Evolutionary conservation across 2,797 vertebrate genomes (phyloP), one percentile per base, ranked within the genome.

Genomic region (Heteromormyrus szaboi): DNA sequence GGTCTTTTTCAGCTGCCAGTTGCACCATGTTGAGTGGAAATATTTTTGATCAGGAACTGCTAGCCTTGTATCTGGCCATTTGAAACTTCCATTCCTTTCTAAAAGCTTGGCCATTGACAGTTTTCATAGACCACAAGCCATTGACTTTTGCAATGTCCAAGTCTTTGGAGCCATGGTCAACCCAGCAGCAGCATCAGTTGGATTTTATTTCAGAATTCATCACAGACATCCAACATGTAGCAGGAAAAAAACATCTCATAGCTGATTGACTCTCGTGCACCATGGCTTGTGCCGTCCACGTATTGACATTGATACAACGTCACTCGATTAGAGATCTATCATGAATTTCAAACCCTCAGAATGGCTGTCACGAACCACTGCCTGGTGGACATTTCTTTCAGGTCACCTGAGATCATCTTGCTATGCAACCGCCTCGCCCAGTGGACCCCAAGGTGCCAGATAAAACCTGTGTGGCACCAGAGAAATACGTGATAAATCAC

Each of bases 271-370:
- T 89, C 25, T 85, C 79, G 11, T 25, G 19, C 2, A 33, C 56
- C 44, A 87, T 68, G 3, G 59, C 11, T n/a, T 33, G 41, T 25
- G 5, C n/a, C 44, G 11, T 84, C 41, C 76, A 89, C 11, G 46
- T n/a, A 50, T 76, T n/a, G 89, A 88, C 79, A 86, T 86, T 29
- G 9, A 62, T 33, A 85, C 0, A 2, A 90, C 37, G 83, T 50
- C 81, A 5, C 33, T n/a, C 2, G 48, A 88, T 17, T 62, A 89
- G 81, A 59, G 46, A 33, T 53, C 79, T 8, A 68, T 54, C 86
- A 76, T 9, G 87, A 72, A 14, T 46, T 89, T 2, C 50, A 86
- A 6, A n/a, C 62, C 14, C 25, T 14, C 56, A 86, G 50, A 79
- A 76, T n/a, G 1, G 46, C 50, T 17, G 56, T 19, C n/a, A 89